Conservation (phyloP, 1,140 invertebrate species). For the Lordiphosa clarofinis region DNA sequence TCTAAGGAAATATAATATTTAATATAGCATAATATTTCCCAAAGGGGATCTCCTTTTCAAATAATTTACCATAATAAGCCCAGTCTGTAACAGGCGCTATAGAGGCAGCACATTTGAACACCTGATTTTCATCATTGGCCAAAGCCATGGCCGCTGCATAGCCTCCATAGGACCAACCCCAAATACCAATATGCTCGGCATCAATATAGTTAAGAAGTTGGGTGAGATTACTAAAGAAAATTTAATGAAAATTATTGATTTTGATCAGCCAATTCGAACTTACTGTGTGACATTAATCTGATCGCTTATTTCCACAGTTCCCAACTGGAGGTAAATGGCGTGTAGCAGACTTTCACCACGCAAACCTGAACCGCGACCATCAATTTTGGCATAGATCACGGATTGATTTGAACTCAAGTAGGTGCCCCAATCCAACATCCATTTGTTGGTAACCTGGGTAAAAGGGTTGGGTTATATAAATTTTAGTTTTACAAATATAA, state of each 20-base stretch:
- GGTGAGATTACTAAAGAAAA: constrained; percentile 82
- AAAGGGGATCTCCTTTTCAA: not conserved
- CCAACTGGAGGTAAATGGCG: constrained; percentile 90
- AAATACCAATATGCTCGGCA: constrained; percentile 85
- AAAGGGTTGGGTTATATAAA: no score
- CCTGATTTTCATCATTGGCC: constrained; percentile 85
- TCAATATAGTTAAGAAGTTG: constrained; percentile 86
- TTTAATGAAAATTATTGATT: no score
- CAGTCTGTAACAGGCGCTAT: constrained; percentile 95
- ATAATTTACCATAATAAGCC: constrained; percentile 89
- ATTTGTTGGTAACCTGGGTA: constrained; percentile 82
- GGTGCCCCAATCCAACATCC: constrained; percentile 87
- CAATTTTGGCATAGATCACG: constrained; percentile 92
- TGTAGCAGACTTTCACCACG: constrained; percentile 92
- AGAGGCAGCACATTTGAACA: constrained; percentile 95
- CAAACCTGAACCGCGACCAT: constrained; percentile 92
- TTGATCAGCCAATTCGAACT: constrained; percentile 16
- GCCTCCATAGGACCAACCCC: constrained; percentile 98
- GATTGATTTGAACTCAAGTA: constrained; percentile 91
- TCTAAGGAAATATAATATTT: constrained; percentile 84
- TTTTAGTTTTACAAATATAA: not conserved
- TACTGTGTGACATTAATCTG: constrained; percentile 84
- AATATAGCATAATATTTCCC: not conserved
- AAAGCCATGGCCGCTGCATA: constrained; percentile 91
- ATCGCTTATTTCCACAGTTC: constrained; percentile 93